These are phyloP conservation scores for Phodopus roborovskii DNA, from an alignment of 2,113 vertebrate species.

Conservation along the genomic window DNA sequence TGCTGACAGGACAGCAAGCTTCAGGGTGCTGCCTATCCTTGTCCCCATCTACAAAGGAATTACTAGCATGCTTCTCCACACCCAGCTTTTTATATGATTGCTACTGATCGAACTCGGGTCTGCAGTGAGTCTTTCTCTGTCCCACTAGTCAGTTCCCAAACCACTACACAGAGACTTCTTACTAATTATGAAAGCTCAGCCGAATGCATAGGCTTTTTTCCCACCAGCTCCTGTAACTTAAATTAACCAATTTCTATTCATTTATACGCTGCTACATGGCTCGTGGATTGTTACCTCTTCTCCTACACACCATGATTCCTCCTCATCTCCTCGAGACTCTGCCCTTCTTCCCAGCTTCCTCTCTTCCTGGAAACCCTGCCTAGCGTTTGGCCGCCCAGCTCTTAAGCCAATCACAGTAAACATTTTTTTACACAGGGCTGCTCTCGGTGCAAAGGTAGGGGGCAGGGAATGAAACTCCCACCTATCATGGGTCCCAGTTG, in stretches of 20 bases:
- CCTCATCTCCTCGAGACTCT: background rate
- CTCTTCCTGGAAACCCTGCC: background rate
- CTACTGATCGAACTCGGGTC: too few species aligned
- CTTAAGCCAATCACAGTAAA: background rate
- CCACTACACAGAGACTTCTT: background rate
- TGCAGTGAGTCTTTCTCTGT: background rate
- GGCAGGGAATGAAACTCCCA: background rate
- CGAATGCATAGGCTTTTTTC: background rate
- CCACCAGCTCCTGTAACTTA: background rate
- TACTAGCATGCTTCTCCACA: background rate
- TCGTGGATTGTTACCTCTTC: background rate
- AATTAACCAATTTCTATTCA: too few species aligned
- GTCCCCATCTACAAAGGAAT: background rate
- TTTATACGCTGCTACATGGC: too few species aligned
- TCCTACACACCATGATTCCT: background rate
- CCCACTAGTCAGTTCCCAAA: background rate
- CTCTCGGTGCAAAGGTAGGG: background rate
- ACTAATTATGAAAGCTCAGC: background rate
- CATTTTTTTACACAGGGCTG: background rate
- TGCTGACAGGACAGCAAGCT: background rate
- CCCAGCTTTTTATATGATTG: background rate
- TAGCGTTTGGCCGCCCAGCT: background rate
- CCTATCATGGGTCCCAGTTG: background rate
- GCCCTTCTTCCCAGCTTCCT: background rate
- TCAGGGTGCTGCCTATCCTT: background rate